These are phyloP conservation scores for Laticauda colubrina DNA, from an alignment of 2,113 vertebrate species.

Conservation along the genomic window DNA sequence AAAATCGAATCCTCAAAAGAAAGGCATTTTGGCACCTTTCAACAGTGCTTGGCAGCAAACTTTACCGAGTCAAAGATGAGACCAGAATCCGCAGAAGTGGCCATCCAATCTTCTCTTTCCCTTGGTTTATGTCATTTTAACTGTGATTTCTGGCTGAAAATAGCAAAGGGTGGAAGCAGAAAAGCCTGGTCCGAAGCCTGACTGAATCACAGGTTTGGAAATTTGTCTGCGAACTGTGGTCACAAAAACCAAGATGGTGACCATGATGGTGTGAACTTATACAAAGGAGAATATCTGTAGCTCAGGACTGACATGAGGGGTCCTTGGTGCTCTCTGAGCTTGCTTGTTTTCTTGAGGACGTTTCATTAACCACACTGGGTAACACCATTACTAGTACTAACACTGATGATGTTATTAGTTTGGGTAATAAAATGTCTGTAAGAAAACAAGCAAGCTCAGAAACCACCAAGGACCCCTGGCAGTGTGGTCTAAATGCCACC, in stretches of 20 bases:
- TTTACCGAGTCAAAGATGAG: not conserved
- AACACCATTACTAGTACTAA: too few species aligned
- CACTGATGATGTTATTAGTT: too few species aligned
- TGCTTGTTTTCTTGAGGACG: too few species aligned
- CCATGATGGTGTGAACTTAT: not conserved
- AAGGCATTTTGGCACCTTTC: too few species aligned
- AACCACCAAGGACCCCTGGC: too few species aligned
- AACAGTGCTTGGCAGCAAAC: not conserved
- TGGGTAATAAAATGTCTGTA: too few species aligned
- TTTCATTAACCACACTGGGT: too few species aligned
- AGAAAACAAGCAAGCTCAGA: too few species aligned
- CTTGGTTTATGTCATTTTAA: not conserved
- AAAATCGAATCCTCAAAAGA: too few species aligned
- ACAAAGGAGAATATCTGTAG: too few species aligned
- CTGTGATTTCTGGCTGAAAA: not conserved
- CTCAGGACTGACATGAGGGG: too few species aligned
- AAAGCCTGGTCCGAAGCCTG: not conserved
- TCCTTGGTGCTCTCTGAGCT: too few species aligned
- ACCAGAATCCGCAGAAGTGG: not conserved
- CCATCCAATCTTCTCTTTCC: not conserved
- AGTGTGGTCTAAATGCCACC: not conserved
- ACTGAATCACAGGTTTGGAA: not conserved
- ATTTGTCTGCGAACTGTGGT: not conserved
- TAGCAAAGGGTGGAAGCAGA: not conserved
- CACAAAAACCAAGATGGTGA: not conserved